These are phyloP conservation scores for Trypoxylon attenuatum DNA, from an alignment of 2,888 invertebrate species.

Conservation along the genomic window DNA sequence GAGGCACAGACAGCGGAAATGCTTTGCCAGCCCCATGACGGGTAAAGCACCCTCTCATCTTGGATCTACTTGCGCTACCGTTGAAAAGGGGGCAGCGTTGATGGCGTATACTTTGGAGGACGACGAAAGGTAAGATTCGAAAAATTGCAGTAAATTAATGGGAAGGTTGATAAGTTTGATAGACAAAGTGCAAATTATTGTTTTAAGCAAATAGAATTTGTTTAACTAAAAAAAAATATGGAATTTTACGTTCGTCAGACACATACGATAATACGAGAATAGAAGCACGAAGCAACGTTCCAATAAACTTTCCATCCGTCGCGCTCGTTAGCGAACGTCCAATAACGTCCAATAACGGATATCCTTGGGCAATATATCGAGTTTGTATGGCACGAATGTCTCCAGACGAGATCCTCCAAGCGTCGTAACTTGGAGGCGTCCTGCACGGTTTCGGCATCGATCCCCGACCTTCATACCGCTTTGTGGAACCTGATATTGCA, in stretches of 20 bases:
- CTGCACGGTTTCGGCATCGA: slow-evolving; percentile 45
- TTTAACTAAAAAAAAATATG: too few relatives aligned
- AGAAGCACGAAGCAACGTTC: slow-evolving; percentile 38
- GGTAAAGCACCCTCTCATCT: slow-evolving; percentile 77
- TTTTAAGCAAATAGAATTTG: too few relatives aligned
- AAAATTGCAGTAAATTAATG: neutral
- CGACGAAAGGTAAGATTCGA: slow-evolving; percentile 66
- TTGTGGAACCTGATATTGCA: slow-evolving; percentile 49
- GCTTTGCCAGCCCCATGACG: slow-evolving; percentile 83
- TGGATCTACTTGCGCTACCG: slow-evolving; percentile 73
- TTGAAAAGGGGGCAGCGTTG: slow-evolving; percentile 73
- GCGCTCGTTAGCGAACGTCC: slow-evolving; percentile 62
- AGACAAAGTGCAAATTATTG: too few relatives aligned
- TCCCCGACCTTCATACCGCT: slow-evolving; percentile 44
- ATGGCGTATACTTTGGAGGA: slow-evolving; percentile 73
- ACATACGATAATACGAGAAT: too few relatives aligned
- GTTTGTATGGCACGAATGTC: slow-evolving; percentile 53
- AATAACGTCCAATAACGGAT: slow-evolving; percentile 61
- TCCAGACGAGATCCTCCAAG: slow-evolving; percentile 40
- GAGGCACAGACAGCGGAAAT: slow-evolving; percentile 83
- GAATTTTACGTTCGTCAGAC: too few relatives aligned
- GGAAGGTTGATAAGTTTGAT: too few relatives aligned
- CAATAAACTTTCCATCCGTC: slow-evolving; percentile 60
- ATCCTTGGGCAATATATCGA: slow-evolving; percentile 59
- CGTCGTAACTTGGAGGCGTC: slow-evolving; percentile 43